Base-by-base conservation (phyloP, 2,113 vertebrate species). In the Ptychochromis oligacanthus region DNA sequence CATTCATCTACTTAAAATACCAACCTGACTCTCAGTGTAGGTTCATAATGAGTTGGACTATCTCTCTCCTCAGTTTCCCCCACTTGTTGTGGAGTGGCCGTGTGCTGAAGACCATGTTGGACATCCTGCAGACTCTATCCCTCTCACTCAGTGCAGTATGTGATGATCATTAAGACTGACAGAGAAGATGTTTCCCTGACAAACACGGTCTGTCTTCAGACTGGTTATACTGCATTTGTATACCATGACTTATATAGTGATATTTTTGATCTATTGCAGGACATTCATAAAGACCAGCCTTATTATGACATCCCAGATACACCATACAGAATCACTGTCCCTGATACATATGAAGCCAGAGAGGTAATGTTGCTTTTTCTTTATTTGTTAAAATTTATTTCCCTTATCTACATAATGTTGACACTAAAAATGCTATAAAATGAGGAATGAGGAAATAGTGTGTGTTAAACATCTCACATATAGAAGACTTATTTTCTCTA, bases 281-380 rank as follows among this genome's bases (percentile, higher is more conserved):
- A 99, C 74, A 99, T 99, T 89, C 98, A 99, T 84, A 99, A 99
- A 94, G 98, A 99, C 93, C 98, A 97, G 82, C 98, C 98, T 0
- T 98, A 97, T 86, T 99, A 99, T n/a, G 96, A 98, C 95, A 99
- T 99, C 90, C 97, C 97, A 2, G 98, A 99, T 46, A 97, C 97
- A 2, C 98, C 98, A 0, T 97, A 99, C 83, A 97, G 97, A 77
- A 97, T 99, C 93, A 99, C 98, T 0, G 98, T 98, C 75, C 98
- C 98, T 0, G 98, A 99, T 75, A 99, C 98, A 0, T 96, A 96
- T 5, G 98, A 99, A 92, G 97, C 98, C 83, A 96, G 98, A 93
- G 98, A 99, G 97, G 98, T 98, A 93, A 76, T 1, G 17, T 13
- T 24, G 7, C 11, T 24, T 61, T 61, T 5, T 49, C 24, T n/a